Evolutionary conservation across 2,797 vertebrate genomes (phyloP), one percentile per base, ranked within the genome.

Genomic region (Myotis planiceps): DNA sequence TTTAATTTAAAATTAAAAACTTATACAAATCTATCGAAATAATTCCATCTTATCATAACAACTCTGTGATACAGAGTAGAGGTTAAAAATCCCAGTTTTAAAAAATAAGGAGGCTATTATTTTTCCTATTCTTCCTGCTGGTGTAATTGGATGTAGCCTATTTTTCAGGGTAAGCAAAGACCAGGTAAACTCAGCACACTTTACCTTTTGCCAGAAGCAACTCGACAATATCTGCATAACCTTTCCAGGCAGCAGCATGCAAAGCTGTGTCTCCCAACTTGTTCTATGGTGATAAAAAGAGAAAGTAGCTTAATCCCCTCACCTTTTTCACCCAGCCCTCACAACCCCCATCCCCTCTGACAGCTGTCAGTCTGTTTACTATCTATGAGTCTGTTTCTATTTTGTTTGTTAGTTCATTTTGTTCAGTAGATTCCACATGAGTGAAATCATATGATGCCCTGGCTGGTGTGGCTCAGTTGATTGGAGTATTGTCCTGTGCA

Each of bases 171-270:
- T 51, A 81, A 94, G 39, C 34, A 45, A 88, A 89, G 23, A 66
- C 27, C 65, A 76, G 71, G 69, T 69, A 82, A 58, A 92, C 5
- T 49, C 55, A 90, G 13, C 47, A 93, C 37, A 55, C 39, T 97
- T 98, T 98, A 99, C 99, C 98, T 98, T 99, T 99, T 88, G 97
- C 99, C 95, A 99, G 99, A 96, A 99, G 98, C 99, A 99, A 99
- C 98, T 99, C 99, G 98, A 99, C 99, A 92, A 99, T 99, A 98
- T 99, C 99, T 92, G 99, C 99, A 96, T 99, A 99, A 95, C 99
- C 99, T 88, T 99, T 99, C 99, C 99, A 99, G 88, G 99, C 99
- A 92, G 99, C 99, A 94, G 99, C 99, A n/a, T 99, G 99, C 97
- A 99, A 98, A 97, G 98, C 95, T 5, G 99, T 99, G 98, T 99